Evolutionary conservation across 1,140 invertebrate genomes (phyloP), one percentile per base, ranked within the genome.

Genomic region (Druon quercuslanigerum): DNA sequence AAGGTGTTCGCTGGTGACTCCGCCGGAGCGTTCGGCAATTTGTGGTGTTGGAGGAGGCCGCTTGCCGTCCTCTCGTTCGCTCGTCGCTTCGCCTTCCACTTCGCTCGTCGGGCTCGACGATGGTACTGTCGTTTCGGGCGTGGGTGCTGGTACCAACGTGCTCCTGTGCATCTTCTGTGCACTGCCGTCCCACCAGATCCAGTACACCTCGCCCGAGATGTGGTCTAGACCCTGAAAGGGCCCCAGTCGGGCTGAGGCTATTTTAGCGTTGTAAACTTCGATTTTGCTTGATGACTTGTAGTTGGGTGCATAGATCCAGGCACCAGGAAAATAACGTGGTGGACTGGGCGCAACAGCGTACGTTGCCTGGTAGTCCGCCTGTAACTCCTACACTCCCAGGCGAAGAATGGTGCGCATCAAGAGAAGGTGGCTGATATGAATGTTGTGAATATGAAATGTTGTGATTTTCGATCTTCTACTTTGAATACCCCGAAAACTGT

Each of bases 31-130:
- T 11, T 46, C 40, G 40, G 40, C 40, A 1, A 9, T 46, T 11
- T 0, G 7, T 8, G 0, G 0, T 1, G 5, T 6, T 46, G 0
- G 8, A 46, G 40, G 0, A 0, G 9, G 9, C 8, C 7, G 40
- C 7, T 46, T 9, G 8, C 40, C 9, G 8, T 0, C 40, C 40
- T 46, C 40, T 5, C 8, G 5, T 46, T 46, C 0, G 40, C 2
- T 0, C 0, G 5, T 11, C 0, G 7, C 7, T 11, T 46, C 7
- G 8, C 11, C 0, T 11, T 46, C 1, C 0, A 0, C 40, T 2
- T 46, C 40, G 0, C 1, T 46, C 7, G 40, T 9, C 1, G 6
- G 40, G 40, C 40, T 6, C 0, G 7, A 46, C 40, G 40, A 9
- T 7, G 8, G 40, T 11, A 1, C 40, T 2, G 40, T 9, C 40